These are phyloP conservation scores for Paguma larvata DNA, from an alignment of 2,797 vertebrate species.

Conservation along the genomic window DNA sequence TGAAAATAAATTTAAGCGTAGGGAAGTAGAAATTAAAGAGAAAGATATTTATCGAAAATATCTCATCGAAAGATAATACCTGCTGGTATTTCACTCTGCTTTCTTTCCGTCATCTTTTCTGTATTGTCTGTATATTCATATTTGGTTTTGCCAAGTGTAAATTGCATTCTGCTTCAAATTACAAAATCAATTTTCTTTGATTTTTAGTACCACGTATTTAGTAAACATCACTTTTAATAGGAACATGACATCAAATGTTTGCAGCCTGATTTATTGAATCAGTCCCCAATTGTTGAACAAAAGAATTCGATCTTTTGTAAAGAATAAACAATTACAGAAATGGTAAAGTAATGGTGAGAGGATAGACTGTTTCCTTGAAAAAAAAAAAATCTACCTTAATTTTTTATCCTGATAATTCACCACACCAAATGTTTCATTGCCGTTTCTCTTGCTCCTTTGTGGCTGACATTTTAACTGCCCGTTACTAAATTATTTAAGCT, in stretches of 20 bases:
- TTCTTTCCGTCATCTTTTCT: not conserved
- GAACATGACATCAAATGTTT: not conserved
- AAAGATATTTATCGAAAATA: not conserved
- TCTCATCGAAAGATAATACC: not conserved
- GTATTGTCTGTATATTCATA: not conserved
- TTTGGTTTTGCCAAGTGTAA: not conserved
- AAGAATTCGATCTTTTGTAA: not conserved
- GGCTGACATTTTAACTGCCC: not conserved
- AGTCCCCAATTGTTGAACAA: not conserved
- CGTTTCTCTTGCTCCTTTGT: not conserved
- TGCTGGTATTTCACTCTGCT: not conserved
- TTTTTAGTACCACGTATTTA: not conserved
- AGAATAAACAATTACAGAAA: not conserved
- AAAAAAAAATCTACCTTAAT: not conserved
- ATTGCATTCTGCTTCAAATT: not conserved
- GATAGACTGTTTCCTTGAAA: not conserved
- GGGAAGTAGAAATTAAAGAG: not conserved
- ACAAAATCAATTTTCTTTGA: not conserved
- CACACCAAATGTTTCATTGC: not conserved
- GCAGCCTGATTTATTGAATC: not conserved
- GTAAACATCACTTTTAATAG: not conserved
- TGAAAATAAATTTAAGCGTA: not conserved
- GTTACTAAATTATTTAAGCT: not conserved
- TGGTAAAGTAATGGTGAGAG: not conserved
- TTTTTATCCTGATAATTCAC: not conserved